A percentile compares a stretch with the other conserved stretches of the same genome.
These are phyloP conservation scores for Frieseomelitta varia DNA, from an alignment of 1,140 invertebrate genomes.

Conservation along the genomic window DNA sequence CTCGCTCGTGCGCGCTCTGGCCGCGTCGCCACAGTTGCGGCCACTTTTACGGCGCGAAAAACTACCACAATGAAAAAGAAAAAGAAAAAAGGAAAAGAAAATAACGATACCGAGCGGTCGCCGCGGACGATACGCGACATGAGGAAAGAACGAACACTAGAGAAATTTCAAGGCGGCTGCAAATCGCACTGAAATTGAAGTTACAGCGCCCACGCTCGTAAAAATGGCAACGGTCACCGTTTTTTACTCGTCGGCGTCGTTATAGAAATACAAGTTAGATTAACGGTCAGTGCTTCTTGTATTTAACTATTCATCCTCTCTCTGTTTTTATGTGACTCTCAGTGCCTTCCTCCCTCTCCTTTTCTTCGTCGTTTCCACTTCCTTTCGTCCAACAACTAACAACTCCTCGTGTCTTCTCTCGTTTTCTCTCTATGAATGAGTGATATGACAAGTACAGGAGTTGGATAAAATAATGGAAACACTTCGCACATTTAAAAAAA, in stretches of 20 bases:
- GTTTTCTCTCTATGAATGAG: neutral
- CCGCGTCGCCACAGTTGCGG: neutral
- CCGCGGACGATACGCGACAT: slow-evolving; percentile 38
- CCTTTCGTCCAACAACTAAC: neutral
- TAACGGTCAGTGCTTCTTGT: slow-evolving; percentile 11
- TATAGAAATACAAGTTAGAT: slow-evolving; percentile 34
- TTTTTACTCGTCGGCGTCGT: slow-evolving; percentile 32
- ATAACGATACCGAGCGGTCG: neutral
- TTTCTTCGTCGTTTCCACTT: neutral
- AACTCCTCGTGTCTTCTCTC: neutral
- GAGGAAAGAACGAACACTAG: too few species aligned
- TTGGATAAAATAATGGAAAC: too few species aligned
- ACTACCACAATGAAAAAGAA: slow-evolving; percentile 30
- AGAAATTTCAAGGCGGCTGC: slow-evolving; percentile 5
- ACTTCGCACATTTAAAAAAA: too few species aligned
- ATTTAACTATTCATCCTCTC: slow-evolving; percentile 15
- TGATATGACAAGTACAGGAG: neutral
- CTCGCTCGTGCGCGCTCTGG: neutral
- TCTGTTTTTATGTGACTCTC: neutral
- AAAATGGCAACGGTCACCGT: slow-evolving; percentile 37
- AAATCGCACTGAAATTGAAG: slow-evolving; percentile 4
- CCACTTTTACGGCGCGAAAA: slow-evolving; percentile 30
- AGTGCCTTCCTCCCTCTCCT: too few species aligned
- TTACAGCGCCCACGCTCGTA: slow-evolving; percentile 10
- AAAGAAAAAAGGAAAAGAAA: too few species aligned